Base-by-base conservation (phyloP, 2,888 invertebrate genomes). In the Laspeyria flexula region DNA sequence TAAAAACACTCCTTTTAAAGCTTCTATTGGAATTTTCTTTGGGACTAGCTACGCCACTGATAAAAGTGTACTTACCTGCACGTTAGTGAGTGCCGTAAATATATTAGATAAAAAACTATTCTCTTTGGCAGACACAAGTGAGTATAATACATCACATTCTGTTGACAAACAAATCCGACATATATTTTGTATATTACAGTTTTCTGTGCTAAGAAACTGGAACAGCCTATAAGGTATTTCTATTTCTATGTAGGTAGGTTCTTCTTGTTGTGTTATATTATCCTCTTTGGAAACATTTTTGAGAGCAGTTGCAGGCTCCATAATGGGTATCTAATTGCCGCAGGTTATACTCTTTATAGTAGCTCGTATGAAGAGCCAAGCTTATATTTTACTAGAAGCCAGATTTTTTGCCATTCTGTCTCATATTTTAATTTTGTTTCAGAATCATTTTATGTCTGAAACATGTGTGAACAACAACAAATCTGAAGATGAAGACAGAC, bases 101-200 rank as follows among this genome's bases (percentile, higher is more conserved):
- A 91, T 89, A 51, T 85, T 75, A 13, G 73, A 64, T 21, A 88
- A 54, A 66, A 83, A 42, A 55, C 73, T 71, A 43, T 77, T 66
- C 43, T 85, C 79, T 50, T 80, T 68, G n/a, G 73, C 72, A 33
- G 78, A 70, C 48, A 85, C 61, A 41, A 86, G 54, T 1, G 91
- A 81, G 63, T 79, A 75, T 75, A 92, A 79, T 12, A 79, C 68
- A 2, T 67, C 60, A 39, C 65, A 79, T 29, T 73, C 79, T 55
- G 74, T 81, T 61, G 66, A 59, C 30, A 93, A 73, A 71, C 94
- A 94, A 58, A 92, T 85, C 49, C 93, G 81, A 61, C 94, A 94
- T 43, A 92, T 66, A 56, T 80, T 86, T 38, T 81, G 75, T 37
- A 82, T 23, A 60, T 78, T 70, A 37, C 58, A 73, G 27, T 76